Conservation (phyloP, 2,888 invertebrate genomes). For the Atethmia centrago region DNA sequence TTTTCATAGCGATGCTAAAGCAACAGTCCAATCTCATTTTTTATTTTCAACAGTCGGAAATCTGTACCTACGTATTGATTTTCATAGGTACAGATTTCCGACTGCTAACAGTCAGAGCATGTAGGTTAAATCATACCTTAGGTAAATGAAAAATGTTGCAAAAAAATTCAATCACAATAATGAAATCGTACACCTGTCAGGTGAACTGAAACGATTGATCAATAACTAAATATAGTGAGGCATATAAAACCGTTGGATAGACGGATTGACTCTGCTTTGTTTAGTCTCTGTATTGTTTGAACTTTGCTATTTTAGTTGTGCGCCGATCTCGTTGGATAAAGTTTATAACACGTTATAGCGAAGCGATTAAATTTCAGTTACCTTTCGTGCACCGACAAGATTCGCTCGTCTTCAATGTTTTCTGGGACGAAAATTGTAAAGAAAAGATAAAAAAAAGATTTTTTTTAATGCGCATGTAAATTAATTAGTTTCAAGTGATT, state of each 20-base stretch:
- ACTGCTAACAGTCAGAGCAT: background rate
- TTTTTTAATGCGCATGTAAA: background rate
- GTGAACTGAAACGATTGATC: constrained; percentile 51
- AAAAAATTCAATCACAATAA: constrained; percentile 34
- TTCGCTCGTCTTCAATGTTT: background rate
- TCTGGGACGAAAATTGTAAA: background rate
- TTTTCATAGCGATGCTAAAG: background rate
- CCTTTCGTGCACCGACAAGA: constrained; percentile 20
- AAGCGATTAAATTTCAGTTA: constrained; percentile 57
- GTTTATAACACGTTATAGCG: constrained; percentile 49
- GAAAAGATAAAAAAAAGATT: background rate
- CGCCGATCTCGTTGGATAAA: constrained; percentile 58
- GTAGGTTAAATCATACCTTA: background rate
- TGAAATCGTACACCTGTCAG: constrained; percentile 49
- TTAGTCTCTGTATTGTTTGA: constrained; percentile 84
- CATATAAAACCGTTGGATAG: constrained; percentile 71
- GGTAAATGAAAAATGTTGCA: constrained; percentile 15
- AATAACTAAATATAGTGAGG: constrained; percentile 65
- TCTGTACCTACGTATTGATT: no score
- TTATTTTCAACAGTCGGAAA: no score
- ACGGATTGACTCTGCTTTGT: constrained; percentile 77
- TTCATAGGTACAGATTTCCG: no score
- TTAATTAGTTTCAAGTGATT: background rate
- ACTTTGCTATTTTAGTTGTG: constrained; percentile 74
- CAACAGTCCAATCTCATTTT: no score